A percentile compares a stretch with the other conserved stretches of the same genome.
phyloP scores from a whole-genome alignment of 2,797 vertebrate species.

The Peromyscus aztecus region DNA sequence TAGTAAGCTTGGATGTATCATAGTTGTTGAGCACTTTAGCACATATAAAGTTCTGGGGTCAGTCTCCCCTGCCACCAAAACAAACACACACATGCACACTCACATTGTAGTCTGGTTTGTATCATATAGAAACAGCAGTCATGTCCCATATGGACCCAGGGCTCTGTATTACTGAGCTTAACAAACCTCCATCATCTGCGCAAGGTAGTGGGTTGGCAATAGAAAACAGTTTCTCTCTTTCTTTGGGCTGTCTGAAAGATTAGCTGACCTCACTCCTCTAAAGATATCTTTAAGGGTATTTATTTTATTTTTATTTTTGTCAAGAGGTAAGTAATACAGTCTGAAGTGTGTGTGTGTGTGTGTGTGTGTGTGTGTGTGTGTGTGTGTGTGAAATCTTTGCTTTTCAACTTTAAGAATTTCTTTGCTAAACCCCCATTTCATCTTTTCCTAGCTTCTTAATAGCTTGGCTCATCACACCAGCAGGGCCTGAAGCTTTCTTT shows the following conservation, averaged over 20 bases:
- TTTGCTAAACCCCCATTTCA: constrained; percentile 7
- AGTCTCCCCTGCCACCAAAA: too few species aligned
- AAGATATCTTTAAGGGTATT: constrained; percentile 53
- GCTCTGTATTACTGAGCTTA: not conserved
- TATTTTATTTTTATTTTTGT: constrained; percentile 11
- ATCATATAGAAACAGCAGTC: not conserved
- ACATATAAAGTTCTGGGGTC: not conserved
- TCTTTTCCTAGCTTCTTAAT: constrained; percentile 79
- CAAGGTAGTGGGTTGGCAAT: not conserved
- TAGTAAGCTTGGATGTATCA: not conserved
- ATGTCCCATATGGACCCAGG: not conserved
- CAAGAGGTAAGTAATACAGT: not conserved
- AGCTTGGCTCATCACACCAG: constrained; percentile 77
- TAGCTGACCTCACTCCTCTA: constrained; percentile 60
- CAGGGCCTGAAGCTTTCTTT: constrained; percentile 74
- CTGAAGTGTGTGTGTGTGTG: constrained; percentile 23
- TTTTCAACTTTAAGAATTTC: constrained; percentile 57
- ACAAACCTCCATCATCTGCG: constrained; percentile 3
- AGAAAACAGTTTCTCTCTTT: not conserved
- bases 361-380: not conserved
- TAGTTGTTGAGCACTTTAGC: not conserved
- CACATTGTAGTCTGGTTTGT: not conserved
- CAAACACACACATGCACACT: not conserved
- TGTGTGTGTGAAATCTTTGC: not conserved
- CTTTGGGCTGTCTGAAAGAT: constrained; percentile 60